Percentiles rank a stretch among this genome's conserved stretches.
Evolutionary conservation across 2,888 invertebrate species (phyloP).

Genomic region (Coenonympha arcania): DNA sequence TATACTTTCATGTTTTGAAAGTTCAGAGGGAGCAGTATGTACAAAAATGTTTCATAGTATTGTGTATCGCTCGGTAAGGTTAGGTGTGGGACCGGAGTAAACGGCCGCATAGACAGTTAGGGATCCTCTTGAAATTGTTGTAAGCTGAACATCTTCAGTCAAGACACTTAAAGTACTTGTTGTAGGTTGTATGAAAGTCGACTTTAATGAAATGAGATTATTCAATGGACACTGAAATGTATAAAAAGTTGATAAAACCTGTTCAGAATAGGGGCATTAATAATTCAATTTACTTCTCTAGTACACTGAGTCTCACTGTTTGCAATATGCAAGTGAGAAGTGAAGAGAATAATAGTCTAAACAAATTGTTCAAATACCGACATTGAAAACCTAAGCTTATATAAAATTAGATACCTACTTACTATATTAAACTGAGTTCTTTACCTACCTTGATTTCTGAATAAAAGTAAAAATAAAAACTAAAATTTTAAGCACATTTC

Average conservation of each 20-base stretch:
- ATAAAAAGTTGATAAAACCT: conserved; percentile 11
- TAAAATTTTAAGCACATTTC: too few relatives aligned
- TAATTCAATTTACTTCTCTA: too few relatives aligned
- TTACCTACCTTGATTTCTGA: too few relatives aligned
- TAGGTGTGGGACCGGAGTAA: conserved; percentile 49
- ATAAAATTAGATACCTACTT: too few relatives aligned
- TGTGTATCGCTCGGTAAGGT: conserved; percentile 64
- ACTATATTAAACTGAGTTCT: too few relatives aligned
- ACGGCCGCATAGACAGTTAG: conserved; percentile 41
- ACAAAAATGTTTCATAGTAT: conserved; percentile 69
- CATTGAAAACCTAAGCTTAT: too few relatives aligned
- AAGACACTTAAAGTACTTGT: conserved; percentile 73
- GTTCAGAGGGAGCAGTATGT: conserved; percentile 49
- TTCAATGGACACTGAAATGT: conserved; percentile 40
- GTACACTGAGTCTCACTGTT: too few relatives aligned
- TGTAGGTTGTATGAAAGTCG: conserved; percentile 48
- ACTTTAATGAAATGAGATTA: conserved; percentile 33
- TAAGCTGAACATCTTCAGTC: conserved; percentile 59
- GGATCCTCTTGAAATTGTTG: conserved; percentile 65
- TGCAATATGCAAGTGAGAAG: too few relatives aligned
- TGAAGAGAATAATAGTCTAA: too few relatives aligned
- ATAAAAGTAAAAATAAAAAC: too few relatives aligned
- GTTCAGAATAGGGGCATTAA: too few relatives aligned
- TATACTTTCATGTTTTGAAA: conserved; percentile 44
- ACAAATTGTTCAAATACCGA: too few relatives aligned